Evolutionary conservation across 2,888 invertebrate genomes (phyloP), one percentile per base, ranked within the genome.

Genomic region (Caradrina clavipalpis): DNA sequence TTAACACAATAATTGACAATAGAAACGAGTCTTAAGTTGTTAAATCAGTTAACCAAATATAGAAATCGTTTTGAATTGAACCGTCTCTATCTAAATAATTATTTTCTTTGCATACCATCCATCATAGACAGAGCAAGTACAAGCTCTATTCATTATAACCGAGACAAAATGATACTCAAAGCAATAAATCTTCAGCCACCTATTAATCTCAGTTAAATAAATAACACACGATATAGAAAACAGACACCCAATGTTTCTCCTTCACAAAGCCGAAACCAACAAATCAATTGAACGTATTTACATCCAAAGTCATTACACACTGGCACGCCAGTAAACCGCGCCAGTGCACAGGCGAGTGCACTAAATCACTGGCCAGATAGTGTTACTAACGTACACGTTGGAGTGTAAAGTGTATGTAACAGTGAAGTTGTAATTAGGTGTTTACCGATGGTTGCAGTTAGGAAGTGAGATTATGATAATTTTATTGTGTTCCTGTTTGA

Each of bases 211-310:
- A 26, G 19, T 26, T 49, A 35, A 51, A 31, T 58, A 35, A 35
- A 59, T 65, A 69, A 77, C 57, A 50, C 35, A 73, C 45, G 59
- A 31, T 31, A 60, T 42, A 73, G 79, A 78, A 78, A 78, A 73
- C 64, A 26, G 62, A 79, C 65, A 70, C 66, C 76, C 21, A 78
- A 79, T 78, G 78, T 78, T 75, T 79, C 75, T 54, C 17, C 47
- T 66, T 59, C 42, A 47, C 49, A 55, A 63, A 75, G 63, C 76
- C 80, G 70, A 80, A 51, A 51, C 42, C 26, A 47, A 66, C 78
- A 79, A 79, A 79, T 78, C 78, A 78, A 70, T 66, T 71, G 58
- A 68, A 80, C 53, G 42, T 80, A 80, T 80, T 68, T 72, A 76
- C 80, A 72, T 78, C 76, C 68, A 45, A 65, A 67, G 60, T 80